phyloP scores from a whole-genome alignment of 2,797 vertebrate genomes.

The Sebastes dallii region DNA sequence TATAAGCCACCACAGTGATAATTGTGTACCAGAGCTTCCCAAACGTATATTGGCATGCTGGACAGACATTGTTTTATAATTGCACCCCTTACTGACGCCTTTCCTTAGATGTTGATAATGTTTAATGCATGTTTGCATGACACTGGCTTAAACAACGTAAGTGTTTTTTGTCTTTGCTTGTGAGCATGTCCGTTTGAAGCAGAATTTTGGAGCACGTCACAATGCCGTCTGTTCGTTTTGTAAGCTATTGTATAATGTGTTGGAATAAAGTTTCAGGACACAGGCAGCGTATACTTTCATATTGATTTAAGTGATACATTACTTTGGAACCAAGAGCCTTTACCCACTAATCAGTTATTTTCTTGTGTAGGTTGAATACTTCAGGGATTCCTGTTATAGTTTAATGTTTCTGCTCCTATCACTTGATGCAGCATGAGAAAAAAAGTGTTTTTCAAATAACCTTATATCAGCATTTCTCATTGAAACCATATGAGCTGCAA shows the following conservation, averaged over 20 bases:
- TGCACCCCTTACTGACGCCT: neutral
- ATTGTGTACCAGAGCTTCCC: neutral
- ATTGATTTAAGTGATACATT: neutral
- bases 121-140: slow-evolving; percentile 60
- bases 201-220: neutral
- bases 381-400: neutral
- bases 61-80: neutral
- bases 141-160: neutral
- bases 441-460: neutral
- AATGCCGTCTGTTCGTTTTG: neutral
- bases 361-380: neutral
- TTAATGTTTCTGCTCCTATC: neutral
- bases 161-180: slow-evolving; percentile 1
- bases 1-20: neutral
- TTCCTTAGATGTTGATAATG: neutral
- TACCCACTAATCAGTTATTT: neutral
- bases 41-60: neutral
- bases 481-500: neutral
- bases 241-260: neutral
- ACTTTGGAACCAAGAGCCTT: neutral
- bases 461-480: neutral
- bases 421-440: neutral
- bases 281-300: neutral
- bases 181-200: slow-evolving; percentile 20
- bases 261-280: neutral